These are phyloP conservation scores for Elysia chlorotica DNA, from an alignment of 1,140 invertebrate genomes.

Conservation along the genomic window DNA sequence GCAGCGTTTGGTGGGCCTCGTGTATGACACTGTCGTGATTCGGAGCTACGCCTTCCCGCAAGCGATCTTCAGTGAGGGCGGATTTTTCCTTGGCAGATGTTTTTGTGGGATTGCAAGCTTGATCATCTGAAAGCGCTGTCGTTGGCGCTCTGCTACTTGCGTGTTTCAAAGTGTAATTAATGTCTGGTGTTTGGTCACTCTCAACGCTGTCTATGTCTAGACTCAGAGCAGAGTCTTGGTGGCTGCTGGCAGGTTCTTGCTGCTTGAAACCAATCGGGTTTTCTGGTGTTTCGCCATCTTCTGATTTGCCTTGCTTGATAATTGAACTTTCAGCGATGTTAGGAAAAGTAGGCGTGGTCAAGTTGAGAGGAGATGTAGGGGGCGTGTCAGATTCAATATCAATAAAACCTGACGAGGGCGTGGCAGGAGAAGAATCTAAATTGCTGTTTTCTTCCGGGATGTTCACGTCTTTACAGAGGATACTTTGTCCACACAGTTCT, in stretches of 20 bases:
- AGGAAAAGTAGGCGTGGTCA: too few relatives aligned
- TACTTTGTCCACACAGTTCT: too few relatives aligned
- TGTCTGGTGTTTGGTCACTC: too few relatives aligned
- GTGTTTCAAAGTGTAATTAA: too few relatives aligned
- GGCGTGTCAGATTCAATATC: slow-evolving; percentile 17
- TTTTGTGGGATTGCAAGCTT: background rate
- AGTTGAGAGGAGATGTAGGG: slow-evolving; percentile 3
- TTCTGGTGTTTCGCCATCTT: background rate
- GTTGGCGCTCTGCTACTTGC: background rate
- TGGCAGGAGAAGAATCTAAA: too few relatives aligned
- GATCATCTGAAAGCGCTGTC: background rate
- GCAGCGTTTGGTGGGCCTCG: too few relatives aligned
- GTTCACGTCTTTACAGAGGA: too few relatives aligned
- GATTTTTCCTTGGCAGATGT: background rate
- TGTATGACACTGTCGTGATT: background rate
- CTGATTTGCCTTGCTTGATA: too few relatives aligned
- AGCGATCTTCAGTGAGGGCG: too few relatives aligned
- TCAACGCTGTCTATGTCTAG: too few relatives aligned
- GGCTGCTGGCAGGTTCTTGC: background rate
- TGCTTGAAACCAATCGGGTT: background rate
- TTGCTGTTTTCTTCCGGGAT: too few relatives aligned
- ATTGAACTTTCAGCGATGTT: too few relatives aligned
- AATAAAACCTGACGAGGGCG: slow-evolving; percentile 3
- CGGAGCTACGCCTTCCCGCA: background rate
- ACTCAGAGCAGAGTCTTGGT: background rate